Percentiles rank a stretch among this genome's conserved stretches.
Evolutionary conservation across 64 coral and sea anemone species (phyloP).

Genomic region (Anthopleura sola): DNA sequence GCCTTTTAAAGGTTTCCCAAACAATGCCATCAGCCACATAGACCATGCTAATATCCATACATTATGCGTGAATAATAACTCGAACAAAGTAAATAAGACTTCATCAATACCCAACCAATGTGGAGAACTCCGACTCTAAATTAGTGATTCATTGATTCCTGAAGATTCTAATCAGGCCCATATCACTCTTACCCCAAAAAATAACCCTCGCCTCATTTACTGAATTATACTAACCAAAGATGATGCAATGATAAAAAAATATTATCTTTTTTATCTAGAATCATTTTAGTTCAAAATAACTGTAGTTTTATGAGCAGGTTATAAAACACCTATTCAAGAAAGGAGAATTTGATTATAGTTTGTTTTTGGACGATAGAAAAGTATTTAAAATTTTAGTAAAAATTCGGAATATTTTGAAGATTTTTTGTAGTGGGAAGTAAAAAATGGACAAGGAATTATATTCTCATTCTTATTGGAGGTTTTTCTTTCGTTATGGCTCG

Average conservation of each 20-base stretch:
- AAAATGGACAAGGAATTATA: background rate
- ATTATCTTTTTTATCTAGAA: background rate
- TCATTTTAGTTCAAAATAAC: background rate
- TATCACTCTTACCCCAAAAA: background rate
- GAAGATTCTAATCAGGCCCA: background rate
- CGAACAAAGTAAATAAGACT: slow-evolving; percentile 24
- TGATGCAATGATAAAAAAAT: background rate
- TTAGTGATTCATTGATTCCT: slow-evolving; percentile 14
- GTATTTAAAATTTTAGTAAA: background rate
- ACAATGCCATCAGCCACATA: slow-evolving; percentile 8
- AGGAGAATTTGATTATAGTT: too few relatives aligned
- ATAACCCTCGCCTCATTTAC: background rate
- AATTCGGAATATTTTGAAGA: background rate
- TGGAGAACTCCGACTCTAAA: background rate
- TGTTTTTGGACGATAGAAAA: too few relatives aligned
- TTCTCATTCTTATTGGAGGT: too few relatives aligned
- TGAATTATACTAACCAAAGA: background rate
- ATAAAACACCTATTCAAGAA: too few relatives aligned
- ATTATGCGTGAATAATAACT: slow-evolving; percentile 19
- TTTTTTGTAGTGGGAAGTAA: background rate
- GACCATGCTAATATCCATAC: slow-evolving; percentile 30
- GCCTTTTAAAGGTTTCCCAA: slow-evolving; percentile 39
- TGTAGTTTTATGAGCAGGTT: too few relatives aligned
- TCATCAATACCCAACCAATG: background rate
- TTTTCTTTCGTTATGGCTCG: background rate